Percentiles rank a stretch among this genome's conserved stretches.
These are phyloP conservation scores for Ciona savignyi DNA, from an alignment of 23 tunicate genomes.

Conservation along the genomic window DNA sequence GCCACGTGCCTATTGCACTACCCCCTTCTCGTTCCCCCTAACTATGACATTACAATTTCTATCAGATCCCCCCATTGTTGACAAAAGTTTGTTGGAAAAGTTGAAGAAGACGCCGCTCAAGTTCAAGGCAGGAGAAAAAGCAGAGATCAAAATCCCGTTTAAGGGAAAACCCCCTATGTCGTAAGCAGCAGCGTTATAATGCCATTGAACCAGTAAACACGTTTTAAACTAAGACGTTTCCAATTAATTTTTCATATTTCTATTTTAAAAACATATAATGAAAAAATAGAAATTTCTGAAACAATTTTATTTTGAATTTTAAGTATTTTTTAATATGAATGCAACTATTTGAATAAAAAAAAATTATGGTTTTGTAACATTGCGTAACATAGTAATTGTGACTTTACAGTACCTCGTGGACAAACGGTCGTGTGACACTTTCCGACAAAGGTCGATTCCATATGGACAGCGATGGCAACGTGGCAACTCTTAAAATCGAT, in stretches of 20 bases:
- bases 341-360: too few relatives aligned
- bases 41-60: constrained; percentile 1
- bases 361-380: too few relatives aligned
- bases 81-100: constrained; percentile 56
- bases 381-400: too few relatives aligned
- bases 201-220: too few relatives aligned
- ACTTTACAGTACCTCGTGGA: constrained; percentile 89
- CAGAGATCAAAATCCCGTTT: constrained; percentile 68
- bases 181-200: background rate
- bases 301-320: too few relatives aligned
- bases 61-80: constrained; percentile 84
- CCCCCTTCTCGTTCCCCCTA: too few relatives aligned
- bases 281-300: too few relatives aligned
- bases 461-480: constrained; percentile 50
- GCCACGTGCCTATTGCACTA: too few relatives aligned
- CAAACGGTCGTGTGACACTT: constrained; percentile 81
- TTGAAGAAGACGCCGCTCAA: constrained; percentile 78
- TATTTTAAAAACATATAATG: too few relatives aligned
- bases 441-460: constrained; percentile 68
- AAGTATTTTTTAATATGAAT: too few relatives aligned
- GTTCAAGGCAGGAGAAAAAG: constrained; percentile 83
- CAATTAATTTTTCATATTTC: too few relatives aligned
- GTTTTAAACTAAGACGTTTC: too few relatives aligned
- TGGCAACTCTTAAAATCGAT: constrained; percentile 51
- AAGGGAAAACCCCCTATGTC: constrained; percentile 51